Evolutionary conservation across 1,140 invertebrate genomes (phyloP), one percentile per base, ranked within the genome.

Genomic region (Caenorhabditis brenneri): DNA sequence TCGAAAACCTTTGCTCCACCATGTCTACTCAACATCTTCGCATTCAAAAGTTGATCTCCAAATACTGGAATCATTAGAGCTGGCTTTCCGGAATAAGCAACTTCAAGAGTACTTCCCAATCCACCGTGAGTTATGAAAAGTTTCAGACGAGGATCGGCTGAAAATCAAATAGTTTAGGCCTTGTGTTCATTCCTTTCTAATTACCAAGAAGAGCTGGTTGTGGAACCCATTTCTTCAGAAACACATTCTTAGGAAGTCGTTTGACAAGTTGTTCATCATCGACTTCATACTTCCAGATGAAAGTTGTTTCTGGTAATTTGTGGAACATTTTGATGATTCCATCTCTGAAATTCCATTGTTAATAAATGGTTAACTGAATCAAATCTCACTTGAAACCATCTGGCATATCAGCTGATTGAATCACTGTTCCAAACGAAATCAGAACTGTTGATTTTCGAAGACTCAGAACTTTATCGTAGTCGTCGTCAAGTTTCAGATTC

Each of bases 41-140:
- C 65, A 80, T 88, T 88, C 29, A 74, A 19, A 5, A 69, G 79
- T 46, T 88, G 88, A 16, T 88, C 88, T 19, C 46, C 86, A 53
- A 86, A 88, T 0, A 88, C 55, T 4, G 87, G 87, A 65, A 80
- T 51, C 79, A 83, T 88, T 3, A 88, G 24, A 83, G 88, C 80
- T 16, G 88, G 88, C 16, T 86, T 84, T 24, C 86, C 86, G 48
- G 83, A 65, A 58, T 86, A 82, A 24, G 88, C 49, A 15, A 86
- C 81, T 79, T 88, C 88, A 2, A 80, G 33, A 51, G 78, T 86
- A 27, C 87, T 83, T 36, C 87, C 87, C 36, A 84, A 80, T 15
- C 88, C 88, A 42, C 84, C 86, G 42, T 88, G 88, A 15, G 88
- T 88, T 48, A 88, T 85, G 86, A 88, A 88, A 2, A 85, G 24